Evolutionary conservation across 2,797 vertebrate species (phyloP).

Genomic region (Pseudochromis fuscus): DNA sequence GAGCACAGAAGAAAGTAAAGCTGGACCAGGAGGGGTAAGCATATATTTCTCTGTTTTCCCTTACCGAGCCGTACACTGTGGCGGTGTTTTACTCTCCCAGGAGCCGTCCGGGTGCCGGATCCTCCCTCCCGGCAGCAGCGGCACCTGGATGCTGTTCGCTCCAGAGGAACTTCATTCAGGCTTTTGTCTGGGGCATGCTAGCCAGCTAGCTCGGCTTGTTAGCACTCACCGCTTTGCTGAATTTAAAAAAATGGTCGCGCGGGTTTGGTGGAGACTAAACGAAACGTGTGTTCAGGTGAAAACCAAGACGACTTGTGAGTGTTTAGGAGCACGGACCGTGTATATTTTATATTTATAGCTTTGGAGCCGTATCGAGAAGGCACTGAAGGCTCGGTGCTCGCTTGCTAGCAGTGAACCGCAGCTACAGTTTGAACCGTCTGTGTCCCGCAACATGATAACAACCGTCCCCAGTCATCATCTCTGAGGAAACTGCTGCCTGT

Average conservation of each 20-base stretch:
- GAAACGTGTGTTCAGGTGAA: neutral
- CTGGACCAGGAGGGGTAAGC: slow-evolving; percentile 90
- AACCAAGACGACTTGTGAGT: neutral
- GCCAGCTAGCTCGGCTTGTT: slow-evolving; percentile 72
- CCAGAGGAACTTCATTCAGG: slow-evolving; percentile 88
- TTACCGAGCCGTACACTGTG: neutral
- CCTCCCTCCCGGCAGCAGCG: slow-evolving; percentile 60
- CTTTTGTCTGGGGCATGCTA: slow-evolving; percentile 87
- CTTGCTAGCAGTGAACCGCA: slow-evolving; percentile 66
- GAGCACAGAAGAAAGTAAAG: slow-evolving; percentile 83
- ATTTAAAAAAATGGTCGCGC: slow-evolving; percentile 2
- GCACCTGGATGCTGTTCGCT: slow-evolving; percentile 82
- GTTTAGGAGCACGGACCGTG: neutral
- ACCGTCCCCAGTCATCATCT: slow-evolving; percentile 16
- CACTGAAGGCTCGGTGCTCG: slow-evolving; percentile 44
- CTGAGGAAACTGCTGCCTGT: neutral
- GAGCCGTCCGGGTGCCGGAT: slow-evolving; percentile 36
- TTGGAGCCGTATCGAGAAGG: slow-evolving; percentile 40
- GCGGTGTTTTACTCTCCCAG: neutral
- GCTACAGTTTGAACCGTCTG: slow-evolving; percentile 67
- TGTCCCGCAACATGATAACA: slow-evolving; percentile 60
- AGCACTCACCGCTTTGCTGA: slow-evolving; percentile 56
- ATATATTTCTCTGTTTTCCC: slow-evolving; percentile 13
- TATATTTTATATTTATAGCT: neutral
- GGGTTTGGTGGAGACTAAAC: slow-evolving; percentile 24